Percentiles rank a stretch among this genome's conserved stretches.
Conservation (phyloP, 2,113 vertebrate genomes). For the Poeciliopsis turrubarensis region DNA sequence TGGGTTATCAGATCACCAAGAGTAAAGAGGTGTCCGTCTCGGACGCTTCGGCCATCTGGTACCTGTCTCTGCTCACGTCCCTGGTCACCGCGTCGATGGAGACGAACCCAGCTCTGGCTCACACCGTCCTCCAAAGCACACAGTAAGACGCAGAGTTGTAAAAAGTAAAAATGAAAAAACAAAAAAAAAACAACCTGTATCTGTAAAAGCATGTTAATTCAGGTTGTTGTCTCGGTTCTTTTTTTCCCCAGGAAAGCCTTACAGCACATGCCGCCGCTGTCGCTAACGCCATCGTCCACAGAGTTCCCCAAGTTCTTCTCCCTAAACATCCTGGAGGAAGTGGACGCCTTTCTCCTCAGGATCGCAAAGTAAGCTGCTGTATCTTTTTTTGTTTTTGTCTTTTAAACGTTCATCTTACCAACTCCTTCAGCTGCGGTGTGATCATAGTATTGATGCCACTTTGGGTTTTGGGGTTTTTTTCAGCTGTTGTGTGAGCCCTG, state of each 20-base stretch:
- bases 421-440: constrained; percentile 3
- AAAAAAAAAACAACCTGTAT: no score
- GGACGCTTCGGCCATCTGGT: constrained; percentile 98
- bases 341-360: constrained; percentile 95
- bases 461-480: neutral
- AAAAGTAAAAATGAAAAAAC: no score
- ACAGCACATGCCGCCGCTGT: constrained; percentile 94
- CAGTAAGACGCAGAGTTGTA: constrained; percentile 83
- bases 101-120: constrained; percentile 91
- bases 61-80: constrained; percentile 95
- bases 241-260: constrained; percentile 87
- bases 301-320: constrained; percentile 96
- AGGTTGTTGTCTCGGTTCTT: constrained; percentile 12
- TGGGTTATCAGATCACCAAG: constrained; percentile 92
- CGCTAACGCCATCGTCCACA: constrained; percentile 88
- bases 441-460: neutral
- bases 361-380: constrained; percentile 83
- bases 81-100: constrained; percentile 97
- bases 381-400: neutral
- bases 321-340: constrained; percentile 92
- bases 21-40: constrained; percentile 92
- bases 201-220: neutral
- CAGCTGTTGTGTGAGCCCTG: constrained; percentile 90
- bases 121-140: constrained; percentile 93
- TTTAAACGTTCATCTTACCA: constrained; percentile 5